Base-by-base conservation (phyloP, 2,113 vertebrate species). In the Oenanthe melanoleuca region DNA sequence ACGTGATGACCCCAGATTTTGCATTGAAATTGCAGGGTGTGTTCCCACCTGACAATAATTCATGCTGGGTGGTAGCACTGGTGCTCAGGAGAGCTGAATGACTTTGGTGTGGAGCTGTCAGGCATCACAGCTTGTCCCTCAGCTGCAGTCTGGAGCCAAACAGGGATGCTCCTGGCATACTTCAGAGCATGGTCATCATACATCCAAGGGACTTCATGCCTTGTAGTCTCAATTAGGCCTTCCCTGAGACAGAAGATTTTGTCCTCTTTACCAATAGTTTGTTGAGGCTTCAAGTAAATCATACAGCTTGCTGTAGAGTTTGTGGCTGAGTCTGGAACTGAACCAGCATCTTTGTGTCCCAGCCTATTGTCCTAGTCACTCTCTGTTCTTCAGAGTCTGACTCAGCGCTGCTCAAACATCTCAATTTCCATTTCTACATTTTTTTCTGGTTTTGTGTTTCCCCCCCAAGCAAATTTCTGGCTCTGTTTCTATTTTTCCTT, bases 301-400 rank as follows among this genome's bases (percentile, higher is more conserved):
- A 67, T 38, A 57, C 28, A 92, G 37, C 50, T 92, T 91, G 40
- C 57, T 77, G 44, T 33, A 59, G 86, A 73, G 55, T 59, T 83
- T 92, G 90, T 86, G 71, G 59, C 67, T 70, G 33, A 80, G 42
- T 19, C 85, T 94, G 91, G 88, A 96, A 88, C 4, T 38, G 37
- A 92, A 86, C 64, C 71, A 94, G 60, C 28, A 82, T 83, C 82
- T 86, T 78, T 86, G 82, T 88, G 82, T 90, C 72, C 72, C 91
- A 95, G 50, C 11, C 90, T 90, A 94, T 93, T 96, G 91, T 96
- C 95, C 86, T 34, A 61, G 86, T 64, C 57, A 79, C 61, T 92
- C 92, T 89, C 37, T 89, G 49, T 89, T 95, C 91, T 85, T 65
- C 6, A 29, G 53, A 45, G 25, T 70, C 86, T 95, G 73, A 91